These are phyloP conservation scores for Holotrichia oblita DNA, from an alignment of 1,140 invertebrate species.

Conservation along the genomic window DNA sequence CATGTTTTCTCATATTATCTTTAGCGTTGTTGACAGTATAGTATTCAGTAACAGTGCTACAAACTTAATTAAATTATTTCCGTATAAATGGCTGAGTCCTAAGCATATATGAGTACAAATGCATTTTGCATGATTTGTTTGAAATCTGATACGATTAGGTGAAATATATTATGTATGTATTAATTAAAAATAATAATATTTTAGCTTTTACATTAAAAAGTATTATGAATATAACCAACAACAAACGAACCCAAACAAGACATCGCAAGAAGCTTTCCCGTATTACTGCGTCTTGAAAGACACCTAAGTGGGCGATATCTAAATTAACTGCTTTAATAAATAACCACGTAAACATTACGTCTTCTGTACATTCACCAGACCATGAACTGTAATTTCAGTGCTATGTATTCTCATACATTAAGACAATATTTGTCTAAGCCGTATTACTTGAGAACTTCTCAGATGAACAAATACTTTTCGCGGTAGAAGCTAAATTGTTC, in stretches of 20 bases:
- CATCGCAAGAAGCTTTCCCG: no score
- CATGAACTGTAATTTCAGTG: not conserved
- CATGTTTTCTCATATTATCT: no score
- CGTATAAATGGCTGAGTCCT: no score
- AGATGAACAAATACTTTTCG: constrained; percentile 2
- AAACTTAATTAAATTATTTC: no score
- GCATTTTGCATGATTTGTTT: no score
- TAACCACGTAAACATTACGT: not conserved
- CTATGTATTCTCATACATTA: not conserved
- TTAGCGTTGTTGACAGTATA: no score
- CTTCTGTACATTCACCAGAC: not conserved
- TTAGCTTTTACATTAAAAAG: not conserved
- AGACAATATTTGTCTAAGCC: not conserved
- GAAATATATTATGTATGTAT: no score
- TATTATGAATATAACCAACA: not conserved
- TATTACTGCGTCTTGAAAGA: not conserved
- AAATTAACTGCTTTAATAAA: not conserved
- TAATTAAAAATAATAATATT: no score
- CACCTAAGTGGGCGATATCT: not conserved
- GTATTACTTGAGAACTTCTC: constrained; percentile 5
- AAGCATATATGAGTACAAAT: no score
- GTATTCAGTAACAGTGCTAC: no score
- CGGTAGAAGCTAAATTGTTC: not conserved
- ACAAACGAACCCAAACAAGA: no score
- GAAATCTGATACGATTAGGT: no score